Evolutionary conservation across 2,113 vertebrate species (phyloP).

Genomic region (Neotragus moschatus): DNA sequence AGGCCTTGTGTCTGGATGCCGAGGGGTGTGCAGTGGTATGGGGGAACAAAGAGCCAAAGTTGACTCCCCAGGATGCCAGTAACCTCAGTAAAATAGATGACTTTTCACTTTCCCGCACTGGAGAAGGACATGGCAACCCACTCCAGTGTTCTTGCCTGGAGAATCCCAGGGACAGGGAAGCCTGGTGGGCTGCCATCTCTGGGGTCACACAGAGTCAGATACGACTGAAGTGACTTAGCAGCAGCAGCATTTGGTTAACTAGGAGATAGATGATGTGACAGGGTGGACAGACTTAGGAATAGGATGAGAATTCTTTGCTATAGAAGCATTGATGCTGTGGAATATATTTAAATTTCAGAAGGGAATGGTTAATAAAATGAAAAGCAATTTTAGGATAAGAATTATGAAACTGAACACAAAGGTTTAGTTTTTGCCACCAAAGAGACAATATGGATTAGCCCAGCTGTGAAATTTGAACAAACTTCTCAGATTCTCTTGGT

Average conservation of each 20-base stretch:
- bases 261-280: neutral
- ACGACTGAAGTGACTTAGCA: too few relatives aligned
- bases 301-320: neutral
- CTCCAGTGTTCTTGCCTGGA: too few relatives aligned
- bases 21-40: neutral
- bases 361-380: neutral
- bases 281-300: neutral
- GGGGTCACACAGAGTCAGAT: too few relatives aligned
- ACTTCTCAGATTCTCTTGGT: neutral
- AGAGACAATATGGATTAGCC: neutral
- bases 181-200: too few relatives aligned
- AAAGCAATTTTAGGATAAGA: neutral
- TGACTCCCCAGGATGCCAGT: neutral
- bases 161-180: too few relatives aligned
- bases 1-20: neutral
- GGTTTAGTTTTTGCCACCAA: neutral
- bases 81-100: neutral
- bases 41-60: neutral
- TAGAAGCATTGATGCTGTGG: neutral
- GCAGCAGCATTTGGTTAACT: neutral
- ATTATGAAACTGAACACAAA: neutral
- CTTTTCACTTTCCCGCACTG: too few relatives aligned
- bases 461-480: conserved; percentile 10
- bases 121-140: too few relatives aligned
- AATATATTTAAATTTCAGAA: conserved; percentile 12